Evolutionary conservation across 1,140 invertebrate species (phyloP).

Genomic region (Cyrtorhinus lividipennis): DNA sequence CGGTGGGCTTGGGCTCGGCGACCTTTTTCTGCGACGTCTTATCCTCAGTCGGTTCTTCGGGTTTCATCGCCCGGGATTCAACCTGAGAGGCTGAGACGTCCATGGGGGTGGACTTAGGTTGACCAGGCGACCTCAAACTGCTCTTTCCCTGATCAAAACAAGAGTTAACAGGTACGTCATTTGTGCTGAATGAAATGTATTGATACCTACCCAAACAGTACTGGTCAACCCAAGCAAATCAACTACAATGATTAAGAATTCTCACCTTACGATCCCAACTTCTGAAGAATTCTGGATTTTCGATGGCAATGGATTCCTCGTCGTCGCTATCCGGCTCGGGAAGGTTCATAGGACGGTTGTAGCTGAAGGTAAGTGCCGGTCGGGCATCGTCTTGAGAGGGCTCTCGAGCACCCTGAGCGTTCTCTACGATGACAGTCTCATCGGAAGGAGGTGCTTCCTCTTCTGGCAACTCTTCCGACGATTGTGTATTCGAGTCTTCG

Average conservation of each 20-base stretch:
- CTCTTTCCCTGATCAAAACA: no score
- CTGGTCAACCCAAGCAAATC: no score
- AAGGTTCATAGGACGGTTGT: neutral
- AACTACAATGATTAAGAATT: no score
- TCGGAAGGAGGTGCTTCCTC: constrained; percentile 14
- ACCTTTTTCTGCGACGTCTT: neutral
- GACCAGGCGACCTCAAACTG: no score
- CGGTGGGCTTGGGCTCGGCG: neutral
- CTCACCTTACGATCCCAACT: neutral
- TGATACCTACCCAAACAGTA: no score
- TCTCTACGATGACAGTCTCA: constrained; percentile 10
- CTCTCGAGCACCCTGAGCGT: neutral
- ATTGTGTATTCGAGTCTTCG: neutral
- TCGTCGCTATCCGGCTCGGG: constrained; percentile 11
- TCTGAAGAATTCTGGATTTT: constrained; percentile 23
- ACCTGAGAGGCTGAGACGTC: no score
- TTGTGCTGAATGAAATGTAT: no score
- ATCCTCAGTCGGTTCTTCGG: neutral
- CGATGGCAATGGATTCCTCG: constrained; percentile 23
- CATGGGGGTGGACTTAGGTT: no score
- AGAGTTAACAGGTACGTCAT: no score
- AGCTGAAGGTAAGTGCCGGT: neutral
- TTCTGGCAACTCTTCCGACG: neutral
- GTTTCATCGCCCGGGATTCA: neutral
- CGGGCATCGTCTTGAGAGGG: neutral